Base-by-base conservation (phyloP, 2,888 invertebrate genomes). In the Erebia ligea region DNA sequence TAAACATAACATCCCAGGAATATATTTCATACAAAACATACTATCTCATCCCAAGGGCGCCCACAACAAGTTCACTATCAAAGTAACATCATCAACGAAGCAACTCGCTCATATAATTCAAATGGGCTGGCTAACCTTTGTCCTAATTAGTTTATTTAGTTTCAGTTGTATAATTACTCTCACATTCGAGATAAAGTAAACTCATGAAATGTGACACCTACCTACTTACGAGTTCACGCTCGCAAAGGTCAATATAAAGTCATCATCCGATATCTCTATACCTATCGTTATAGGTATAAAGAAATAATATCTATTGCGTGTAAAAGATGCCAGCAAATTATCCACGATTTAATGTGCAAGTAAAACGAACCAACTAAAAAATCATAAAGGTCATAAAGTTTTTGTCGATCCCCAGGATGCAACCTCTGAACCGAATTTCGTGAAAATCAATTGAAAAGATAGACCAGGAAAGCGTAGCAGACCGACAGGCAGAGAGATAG, bases 61-160 rank as follows among this genome's bases (percentile, higher is more conserved):
- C 45, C 70, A 61, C 58, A 71, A 73, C 73, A 73, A 73, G 70
- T 69, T 73, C 71, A 68, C 68, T 70, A 70, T 73, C 71, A 73
- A 73, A 73, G 73, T 73, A 71, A 71, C 73, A 73, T 73, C 70
- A 71, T 73, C 73, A 73, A 71, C 66, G 68, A 50, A 68, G 48
- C 66, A 70, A 65, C 70, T 73, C 71, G 67, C 57, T 68, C 63
- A 70, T 64, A 71, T 74, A 72, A 71, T 73, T 70, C 70, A 72
- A 70, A 74, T 67, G 67, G 67, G 64, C 69, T 63, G 56, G 67
- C 69, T 66, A 64, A 70, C 70, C 72, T 70, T 52, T 61, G 52
- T 42, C 68, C 58, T 69, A 65, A 70, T 76, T 73, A 71, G 72
- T 58, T 66, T 74, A 61, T 74, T 71, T 65, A 76, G 78, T 74